Evolutionary conservation across 2,888 invertebrate genomes (phyloP), one percentile per base, ranked within the genome.

Genomic region (Eledone cirrhosa): DNA sequence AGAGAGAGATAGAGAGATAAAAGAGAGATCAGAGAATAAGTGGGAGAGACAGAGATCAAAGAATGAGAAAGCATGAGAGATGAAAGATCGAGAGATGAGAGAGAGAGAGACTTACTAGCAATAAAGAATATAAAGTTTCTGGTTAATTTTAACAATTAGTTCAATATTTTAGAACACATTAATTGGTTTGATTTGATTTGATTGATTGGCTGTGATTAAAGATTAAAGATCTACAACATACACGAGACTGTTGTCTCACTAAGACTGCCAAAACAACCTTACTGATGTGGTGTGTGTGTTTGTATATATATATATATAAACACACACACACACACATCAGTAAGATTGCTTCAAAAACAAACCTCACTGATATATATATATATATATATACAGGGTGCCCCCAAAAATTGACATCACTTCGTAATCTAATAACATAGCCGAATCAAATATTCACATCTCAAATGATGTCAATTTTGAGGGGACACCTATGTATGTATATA

Each of bases 361-460:
- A n/a, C n/a, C n/a, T n/a, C n/a, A n/a, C n/a, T 19, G 67, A 29
- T 65, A 48, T 76, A 59, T 76, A 72, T 72, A 67, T 80, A 63
- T 48, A 53, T 78, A 65, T 31, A 53, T 80, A 47, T 31, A 53
- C 41, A 31, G 22, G n/a, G n/a, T n/a, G n/a, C n/a, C 19, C 19
- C 22, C 19, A n/a, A 47, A 24, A 22, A 31, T 24, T 59, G 33
- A 59, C 2, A 24, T n/a, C n/a, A n/a, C n/a, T n/a, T n/a, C n/a
- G n/a, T n/a, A n/a, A 31, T 7, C 14, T 63, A 29, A 41, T n/a
- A 65, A 29, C 41, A 65, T 65, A 53, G 48, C 41, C 48, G 48
- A 76, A 63, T 29, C 74, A 65, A 19, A 53, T 80, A 47, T 48
- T 22, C 41, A 31, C 29, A 41, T 24, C 11, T 27, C n/a, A 48